phyloP scores from a whole-genome alignment of 1,140 invertebrate species.

The Formica selysi region DNA sequence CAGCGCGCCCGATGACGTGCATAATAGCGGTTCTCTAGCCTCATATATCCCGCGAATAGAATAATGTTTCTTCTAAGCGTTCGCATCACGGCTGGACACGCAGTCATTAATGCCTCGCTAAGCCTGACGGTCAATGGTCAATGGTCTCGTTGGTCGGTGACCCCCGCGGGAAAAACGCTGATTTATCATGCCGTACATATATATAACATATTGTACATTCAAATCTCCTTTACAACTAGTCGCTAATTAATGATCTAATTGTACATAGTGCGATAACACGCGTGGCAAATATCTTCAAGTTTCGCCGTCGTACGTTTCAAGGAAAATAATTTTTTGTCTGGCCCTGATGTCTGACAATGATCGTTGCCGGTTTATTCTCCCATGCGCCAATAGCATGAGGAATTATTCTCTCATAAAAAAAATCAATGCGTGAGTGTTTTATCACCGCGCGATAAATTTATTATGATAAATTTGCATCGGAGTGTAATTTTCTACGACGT shows the following conservation, averaged over 20 bases:
- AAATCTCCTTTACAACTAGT: conserved; percentile 18
- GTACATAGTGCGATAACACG: background rate
- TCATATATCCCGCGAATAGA: conserved; percentile 36
- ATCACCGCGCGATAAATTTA: conserved; percentile 17
- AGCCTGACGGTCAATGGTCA: conserved; percentile 29
- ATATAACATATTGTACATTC: background rate
- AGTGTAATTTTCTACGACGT: conserved; percentile 44
- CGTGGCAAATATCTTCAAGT: conserved; percentile 1
- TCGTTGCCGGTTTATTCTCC: conserved; percentile 69
- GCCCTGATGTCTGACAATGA: conserved; percentile 70
- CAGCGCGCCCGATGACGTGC: conserved; percentile 7
- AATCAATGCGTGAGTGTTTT: conserved; percentile 8
- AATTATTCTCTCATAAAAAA: conserved; percentile 30
- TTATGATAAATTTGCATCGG: conserved; percentile 29
- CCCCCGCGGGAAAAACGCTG: conserved; percentile 22
- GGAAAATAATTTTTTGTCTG: conserved; percentile 75
- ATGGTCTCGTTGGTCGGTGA: conserved; percentile 51
- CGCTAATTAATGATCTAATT: conserved; percentile 51
- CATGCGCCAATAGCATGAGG: conserved; percentile 38
- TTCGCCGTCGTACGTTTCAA: conserved; percentile 40
- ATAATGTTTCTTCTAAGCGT: conserved; percentile 48
- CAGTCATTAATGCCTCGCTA: conserved; percentile 42
- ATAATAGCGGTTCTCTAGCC: conserved; percentile 2
- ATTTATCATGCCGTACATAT: conserved; percentile 4
- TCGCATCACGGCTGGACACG: conserved; percentile 12